A percentile compares a stretch with the other conserved stretches of the same genome.
Evolutionary conservation across 2,113 vertebrate species (phyloP).

Genomic region (Dissostichus mawsoni): DNA sequence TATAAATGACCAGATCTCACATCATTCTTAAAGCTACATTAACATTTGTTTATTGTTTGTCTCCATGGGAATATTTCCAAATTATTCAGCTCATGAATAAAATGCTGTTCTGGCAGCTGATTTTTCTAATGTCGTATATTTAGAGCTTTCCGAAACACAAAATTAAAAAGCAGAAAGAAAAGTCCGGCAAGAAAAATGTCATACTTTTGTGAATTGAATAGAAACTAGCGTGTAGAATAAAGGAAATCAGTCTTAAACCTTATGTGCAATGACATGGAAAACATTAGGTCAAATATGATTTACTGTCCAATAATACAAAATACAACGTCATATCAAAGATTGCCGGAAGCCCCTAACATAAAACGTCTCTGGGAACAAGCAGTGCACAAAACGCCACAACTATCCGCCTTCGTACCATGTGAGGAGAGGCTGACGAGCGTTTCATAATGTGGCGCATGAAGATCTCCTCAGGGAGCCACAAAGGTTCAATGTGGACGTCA

Average conservation of each 20-base stretch:
- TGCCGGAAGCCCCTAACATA: too few species aligned
- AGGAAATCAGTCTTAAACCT: not conserved
- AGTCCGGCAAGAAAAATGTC: too few species aligned
- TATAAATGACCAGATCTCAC: not conserved
- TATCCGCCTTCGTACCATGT: not conserved
- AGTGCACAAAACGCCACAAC: not conserved
- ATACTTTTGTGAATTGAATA: too few species aligned
- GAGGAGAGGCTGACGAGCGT: not conserved
- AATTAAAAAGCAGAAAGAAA: too few species aligned
- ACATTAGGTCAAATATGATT: not conserved
- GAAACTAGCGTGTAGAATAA: not conserved
- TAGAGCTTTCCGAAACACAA: too few species aligned
- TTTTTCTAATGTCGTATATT: too few species aligned
- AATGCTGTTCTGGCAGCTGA: not conserved
- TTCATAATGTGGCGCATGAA: not conserved
- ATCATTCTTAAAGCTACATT: not conserved
- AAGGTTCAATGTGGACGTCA: conserved; percentile 2
- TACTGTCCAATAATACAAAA: not conserved
- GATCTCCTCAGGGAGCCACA: not conserved
- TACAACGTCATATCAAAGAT: too few species aligned
- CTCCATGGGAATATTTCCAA: not conserved
- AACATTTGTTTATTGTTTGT: not conserved
- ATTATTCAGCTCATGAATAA: not conserved
- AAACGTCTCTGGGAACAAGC: not conserved
- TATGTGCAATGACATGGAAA: not conserved